phyloP scores from a whole-genome alignment of 2,797 vertebrate genomes.

The Acanthiza pusilla region DNA sequence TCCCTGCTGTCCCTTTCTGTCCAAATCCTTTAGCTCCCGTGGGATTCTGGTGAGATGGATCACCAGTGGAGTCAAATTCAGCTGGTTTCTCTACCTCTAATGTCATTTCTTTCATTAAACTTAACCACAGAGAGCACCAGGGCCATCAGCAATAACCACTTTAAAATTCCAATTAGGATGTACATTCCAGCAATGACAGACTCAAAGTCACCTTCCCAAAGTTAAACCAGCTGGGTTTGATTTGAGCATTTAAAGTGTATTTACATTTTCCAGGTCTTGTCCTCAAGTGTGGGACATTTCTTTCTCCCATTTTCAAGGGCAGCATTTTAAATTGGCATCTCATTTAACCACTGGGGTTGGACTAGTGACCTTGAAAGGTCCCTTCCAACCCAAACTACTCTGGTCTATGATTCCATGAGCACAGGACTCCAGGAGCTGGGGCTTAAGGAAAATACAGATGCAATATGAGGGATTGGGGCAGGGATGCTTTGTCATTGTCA shows the following conservation, averaged over 20 bases:
- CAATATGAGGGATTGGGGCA: background rate
- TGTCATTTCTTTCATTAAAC: background rate
- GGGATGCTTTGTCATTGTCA: background rate
- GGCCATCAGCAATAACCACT: background rate
- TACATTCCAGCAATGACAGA: background rate
- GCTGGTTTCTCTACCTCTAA: background rate
- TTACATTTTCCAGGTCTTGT: background rate
- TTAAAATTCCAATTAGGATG: background rate
- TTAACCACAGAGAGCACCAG: background rate
- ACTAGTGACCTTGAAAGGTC: background rate
- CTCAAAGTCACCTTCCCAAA: background rate
- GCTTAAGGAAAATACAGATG: background rate
- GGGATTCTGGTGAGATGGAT: background rate
- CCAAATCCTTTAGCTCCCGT: fast-evolving
- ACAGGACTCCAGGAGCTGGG: background rate
- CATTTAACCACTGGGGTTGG: background rate
- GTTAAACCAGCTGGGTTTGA: background rate
- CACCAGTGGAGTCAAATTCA: background rate
- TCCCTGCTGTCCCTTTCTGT: background rate
- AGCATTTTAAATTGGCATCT: background rate
- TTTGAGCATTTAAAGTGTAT: background rate
- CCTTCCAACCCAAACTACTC: background rate
- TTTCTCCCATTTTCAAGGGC: background rate
- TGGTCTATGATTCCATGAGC: background rate
- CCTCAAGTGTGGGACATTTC: background rate